Conservation (phyloP, 2,888 invertebrate species). For the Coelopa pilipes region DNA sequence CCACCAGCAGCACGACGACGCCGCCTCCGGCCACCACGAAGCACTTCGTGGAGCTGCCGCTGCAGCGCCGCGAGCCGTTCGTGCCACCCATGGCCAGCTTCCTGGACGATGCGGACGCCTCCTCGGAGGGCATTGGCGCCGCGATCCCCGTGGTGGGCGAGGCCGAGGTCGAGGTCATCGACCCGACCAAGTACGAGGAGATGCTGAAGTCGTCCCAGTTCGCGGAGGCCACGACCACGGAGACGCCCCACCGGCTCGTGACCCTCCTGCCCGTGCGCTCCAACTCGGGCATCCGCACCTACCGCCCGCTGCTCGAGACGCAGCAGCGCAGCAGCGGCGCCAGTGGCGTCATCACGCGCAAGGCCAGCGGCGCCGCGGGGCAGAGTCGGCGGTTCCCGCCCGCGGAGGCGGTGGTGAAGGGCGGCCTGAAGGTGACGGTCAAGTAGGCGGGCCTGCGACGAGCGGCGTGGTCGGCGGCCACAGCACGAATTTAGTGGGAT, state of each 20-base stretch:
- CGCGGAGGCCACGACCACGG: slow-evolving; percentile 54
- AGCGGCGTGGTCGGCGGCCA: background rate
- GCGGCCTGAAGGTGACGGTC: slow-evolving; percentile 61
- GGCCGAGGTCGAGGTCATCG: slow-evolving; percentile 66
- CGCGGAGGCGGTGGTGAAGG: slow-evolving; percentile 63
- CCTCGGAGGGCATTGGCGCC: slow-evolving; percentile 57
- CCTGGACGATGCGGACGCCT: slow-evolving; percentile 49
- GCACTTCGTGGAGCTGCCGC: slow-evolving; percentile 48
- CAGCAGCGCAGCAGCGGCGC: slow-evolving; percentile 47
- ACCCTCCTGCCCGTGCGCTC: slow-evolving; percentile 83
- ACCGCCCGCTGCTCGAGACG: slow-evolving; percentile 69
- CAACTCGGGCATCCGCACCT: slow-evolving; percentile 80
- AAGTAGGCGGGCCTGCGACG: slow-evolving; percentile 39
- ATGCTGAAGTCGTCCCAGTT: slow-evolving; percentile 63
- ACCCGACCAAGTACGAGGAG: slow-evolving; percentile 66
- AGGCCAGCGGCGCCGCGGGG: slow-evolving; percentile 43
- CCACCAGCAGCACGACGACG: slow-evolving; percentile 37
- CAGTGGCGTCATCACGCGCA: slow-evolving; percentile 44
- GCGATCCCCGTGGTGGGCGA: slow-evolving; percentile 63
- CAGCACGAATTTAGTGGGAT: no score
- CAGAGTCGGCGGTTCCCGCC: slow-evolving; percentile 61
- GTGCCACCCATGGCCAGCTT: slow-evolving; percentile 60
- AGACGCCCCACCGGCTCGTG: slow-evolving; percentile 67
- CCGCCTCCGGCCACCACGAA: slow-evolving; percentile 31
- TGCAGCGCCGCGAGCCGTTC: slow-evolving; percentile 40